Percentiles rank a stretch among this genome's conserved stretches.
phyloP scores from a whole-genome alignment of 2,113 vertebrate species.

The Ophiodon elongatus region DNA sequence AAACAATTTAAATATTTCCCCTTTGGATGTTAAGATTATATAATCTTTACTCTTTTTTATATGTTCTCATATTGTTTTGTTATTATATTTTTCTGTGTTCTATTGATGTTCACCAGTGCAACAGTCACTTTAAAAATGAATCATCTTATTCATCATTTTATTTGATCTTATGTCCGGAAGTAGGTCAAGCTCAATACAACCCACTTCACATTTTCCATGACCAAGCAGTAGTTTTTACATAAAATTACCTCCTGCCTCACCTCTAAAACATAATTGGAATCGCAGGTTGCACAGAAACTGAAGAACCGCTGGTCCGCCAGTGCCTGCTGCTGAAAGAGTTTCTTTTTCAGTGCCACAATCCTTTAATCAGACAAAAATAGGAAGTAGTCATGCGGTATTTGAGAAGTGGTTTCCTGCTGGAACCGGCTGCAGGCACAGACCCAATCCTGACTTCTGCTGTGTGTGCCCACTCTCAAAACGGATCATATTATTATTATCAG shows the following conservation, averaged over 20 bases:
- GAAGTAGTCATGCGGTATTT: constrained; percentile 74
- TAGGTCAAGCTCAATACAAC: neutral
- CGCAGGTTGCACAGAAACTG: constrained; percentile 14
- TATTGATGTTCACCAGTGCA: neutral
- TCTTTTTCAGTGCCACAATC: constrained; percentile 63
- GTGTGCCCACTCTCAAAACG: constrained; percentile 47
- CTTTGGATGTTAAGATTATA: neutral
- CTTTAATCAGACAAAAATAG: constrained; percentile 78
- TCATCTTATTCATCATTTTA: neutral
- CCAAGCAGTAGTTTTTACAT: neutral
- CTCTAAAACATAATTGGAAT: constrained; percentile 20
- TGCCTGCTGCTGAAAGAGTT: constrained; percentile 37
- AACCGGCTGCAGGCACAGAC: constrained; percentile 53
- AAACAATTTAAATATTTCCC: neutral
- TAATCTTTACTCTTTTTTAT: neutral
- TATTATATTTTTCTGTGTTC: neutral
- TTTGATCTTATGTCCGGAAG: neutral
- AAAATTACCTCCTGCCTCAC: neutral
- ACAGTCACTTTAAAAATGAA: neutral
- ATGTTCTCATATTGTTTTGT: neutral
- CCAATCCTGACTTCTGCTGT: constrained; percentile 44
- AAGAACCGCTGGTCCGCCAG: constrained; percentile 3
- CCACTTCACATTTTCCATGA: constrained; percentile 2
- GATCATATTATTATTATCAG: constrained; percentile 69
- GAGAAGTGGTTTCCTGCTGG: constrained; percentile 73